phyloP scores from a whole-genome alignment of 2,113 vertebrate genomes.

The Sarotherodon lohbergeri region DNA sequence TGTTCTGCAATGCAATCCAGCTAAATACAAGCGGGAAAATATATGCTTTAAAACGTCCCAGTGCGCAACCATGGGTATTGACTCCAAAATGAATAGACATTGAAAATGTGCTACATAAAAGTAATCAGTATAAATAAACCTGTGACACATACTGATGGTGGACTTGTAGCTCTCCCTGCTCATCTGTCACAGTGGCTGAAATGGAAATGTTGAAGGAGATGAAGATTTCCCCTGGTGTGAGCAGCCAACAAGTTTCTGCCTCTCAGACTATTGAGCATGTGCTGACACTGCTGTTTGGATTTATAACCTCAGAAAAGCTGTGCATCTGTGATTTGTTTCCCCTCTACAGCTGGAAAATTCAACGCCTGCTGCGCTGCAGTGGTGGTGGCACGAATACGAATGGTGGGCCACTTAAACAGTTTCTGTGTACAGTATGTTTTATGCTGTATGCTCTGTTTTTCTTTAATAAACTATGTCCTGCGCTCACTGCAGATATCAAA shows the following conservation, averaged over 20 bases:
- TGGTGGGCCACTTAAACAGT: background rate
- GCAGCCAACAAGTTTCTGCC: background rate
- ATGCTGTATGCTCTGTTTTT: background rate
- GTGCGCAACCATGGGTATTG: background rate
- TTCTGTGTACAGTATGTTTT: background rate
- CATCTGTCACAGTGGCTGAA: background rate
- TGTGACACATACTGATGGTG: background rate
- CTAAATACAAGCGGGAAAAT: background rate
- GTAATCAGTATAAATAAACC: background rate
- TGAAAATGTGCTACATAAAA: constrained; percentile 1
- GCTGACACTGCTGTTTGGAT: constrained; percentile 44
- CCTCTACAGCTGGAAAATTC: background rate
- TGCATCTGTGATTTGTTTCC: constrained; percentile 17
- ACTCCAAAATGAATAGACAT: background rate
- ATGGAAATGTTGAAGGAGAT: background rate
- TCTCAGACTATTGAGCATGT: constrained; percentile 21
- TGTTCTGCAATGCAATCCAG: background rate
- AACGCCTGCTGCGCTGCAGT: background rate
- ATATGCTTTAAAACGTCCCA: background rate
- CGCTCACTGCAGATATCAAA: background rate
- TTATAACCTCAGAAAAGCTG: background rate
- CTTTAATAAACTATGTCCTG: background rate
- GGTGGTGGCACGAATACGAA: constrained; percentile 11
- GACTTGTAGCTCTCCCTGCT: background rate
- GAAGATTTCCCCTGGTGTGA: constrained; percentile 21